A percentile compares a stretch with the other conserved stretches of the same genome.
Conservation (phyloP, 1,140 invertebrate genomes). For the Pogonomyrmex barbatus region DNA sequence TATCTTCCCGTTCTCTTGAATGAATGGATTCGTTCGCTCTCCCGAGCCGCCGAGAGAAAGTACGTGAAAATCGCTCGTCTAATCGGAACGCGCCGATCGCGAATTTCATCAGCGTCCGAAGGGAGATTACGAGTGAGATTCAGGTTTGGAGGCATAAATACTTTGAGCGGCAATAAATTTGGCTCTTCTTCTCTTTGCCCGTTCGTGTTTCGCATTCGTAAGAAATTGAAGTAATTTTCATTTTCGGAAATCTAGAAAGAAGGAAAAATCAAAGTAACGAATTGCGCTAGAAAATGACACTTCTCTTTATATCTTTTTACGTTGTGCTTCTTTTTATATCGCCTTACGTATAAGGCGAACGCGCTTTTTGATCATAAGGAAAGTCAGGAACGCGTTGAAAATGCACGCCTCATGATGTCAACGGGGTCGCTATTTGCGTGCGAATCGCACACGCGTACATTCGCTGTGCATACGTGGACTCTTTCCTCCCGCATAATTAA, state of each 20-base stretch:
- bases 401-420: conserved; percentile 52
- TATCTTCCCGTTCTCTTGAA: conserved; percentile 21
- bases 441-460: conserved; percentile 24
- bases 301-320: not conserved
- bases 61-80: conserved; percentile 19
- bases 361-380: conserved; percentile 11
- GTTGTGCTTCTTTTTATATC: not conserved
- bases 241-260: not conserved
- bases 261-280: not conserved
- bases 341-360: not conserved
- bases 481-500: conserved; percentile 56
- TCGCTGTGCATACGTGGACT: conserved; percentile 25
- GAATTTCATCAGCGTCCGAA: conserved; percentile 14
- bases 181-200: too few species aligned
- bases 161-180: not conserved
- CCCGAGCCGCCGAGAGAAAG: conserved; percentile 22
- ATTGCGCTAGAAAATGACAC: too few species aligned
- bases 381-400: conserved; percentile 26
- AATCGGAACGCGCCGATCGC: conserved; percentile 21
- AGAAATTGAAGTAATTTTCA: not conserved
- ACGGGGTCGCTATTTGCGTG: conserved; percentile 57
- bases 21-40: conserved; percentile 28
- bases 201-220: not conserved
- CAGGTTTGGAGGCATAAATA: not conserved
- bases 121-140: not conserved